Percentiles rank a stretch among this genome's conserved stretches.
These are phyloP conservation scores for Cyprinodon diabolis DNA, from an alignment of 2,797 vertebrate genomes.

Conservation along the genomic window DNA sequence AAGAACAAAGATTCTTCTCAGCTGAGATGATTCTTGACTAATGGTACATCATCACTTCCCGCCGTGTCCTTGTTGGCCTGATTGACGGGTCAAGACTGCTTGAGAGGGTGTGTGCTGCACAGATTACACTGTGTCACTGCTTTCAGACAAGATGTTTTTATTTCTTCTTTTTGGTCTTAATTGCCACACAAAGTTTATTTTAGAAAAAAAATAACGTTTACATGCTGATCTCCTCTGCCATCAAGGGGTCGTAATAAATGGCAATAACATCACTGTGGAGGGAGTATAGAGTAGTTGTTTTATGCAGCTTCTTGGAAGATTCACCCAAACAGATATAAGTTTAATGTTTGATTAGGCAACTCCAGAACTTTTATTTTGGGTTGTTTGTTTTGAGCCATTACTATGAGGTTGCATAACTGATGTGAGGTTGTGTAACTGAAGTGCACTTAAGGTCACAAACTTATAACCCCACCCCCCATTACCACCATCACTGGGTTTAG, in stretches of 20 bases:
- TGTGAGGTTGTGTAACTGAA: no score
- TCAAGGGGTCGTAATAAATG: background rate
- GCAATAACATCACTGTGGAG: background rate
- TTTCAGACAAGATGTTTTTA: constrained; percentile 9
- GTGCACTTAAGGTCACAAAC: no score
- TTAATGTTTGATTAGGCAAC: background rate
- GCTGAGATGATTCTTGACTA: constrained; percentile 68
- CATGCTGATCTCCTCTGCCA: background rate
- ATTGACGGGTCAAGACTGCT: constrained; percentile 48
- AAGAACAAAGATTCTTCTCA: constrained; percentile 74
- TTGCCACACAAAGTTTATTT: background rate
- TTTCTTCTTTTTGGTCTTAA: background rate
- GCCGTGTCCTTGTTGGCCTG: constrained; percentile 47
- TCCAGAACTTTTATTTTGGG: background rate
- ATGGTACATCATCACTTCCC: constrained; percentile 61
- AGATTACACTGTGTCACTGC: constrained; percentile 34
- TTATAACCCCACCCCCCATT: background rate
- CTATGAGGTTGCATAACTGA: background rate
- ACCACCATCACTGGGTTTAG: background rate
- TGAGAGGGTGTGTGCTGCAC: constrained; percentile 31
- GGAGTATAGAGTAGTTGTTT: background rate
- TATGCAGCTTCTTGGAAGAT: background rate
- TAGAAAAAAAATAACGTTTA: background rate
- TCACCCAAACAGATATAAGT: background rate
- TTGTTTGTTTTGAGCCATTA: background rate